Conservation (phyloP, 2,113 vertebrate species). For the Rhodinocichla rosea region DNA sequence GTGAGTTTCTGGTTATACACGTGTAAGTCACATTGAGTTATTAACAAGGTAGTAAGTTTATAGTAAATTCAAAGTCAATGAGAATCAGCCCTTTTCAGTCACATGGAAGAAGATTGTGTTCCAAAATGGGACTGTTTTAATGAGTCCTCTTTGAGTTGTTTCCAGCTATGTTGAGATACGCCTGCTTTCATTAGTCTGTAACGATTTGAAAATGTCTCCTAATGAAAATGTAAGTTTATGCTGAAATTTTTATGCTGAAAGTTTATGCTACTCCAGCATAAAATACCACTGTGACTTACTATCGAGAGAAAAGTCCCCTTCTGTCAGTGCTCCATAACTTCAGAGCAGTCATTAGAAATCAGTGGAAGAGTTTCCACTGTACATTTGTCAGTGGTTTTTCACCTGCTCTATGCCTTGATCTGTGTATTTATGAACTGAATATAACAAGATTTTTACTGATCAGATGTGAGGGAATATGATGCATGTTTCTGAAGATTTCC, state of each 20-base stretch:
- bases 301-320: neutral
- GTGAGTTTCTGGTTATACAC: neutral
- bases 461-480: neutral
- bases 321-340: neutral
- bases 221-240: neutral
- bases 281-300: neutral
- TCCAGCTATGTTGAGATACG: neutral
- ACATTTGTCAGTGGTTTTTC: neutral
- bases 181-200: neutral
- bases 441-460: neutral
- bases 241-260: no score
- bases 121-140: neutral
- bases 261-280: neutral
- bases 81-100: neutral
- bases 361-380: neutral
- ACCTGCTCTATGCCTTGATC: neutral
- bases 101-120: neutral
- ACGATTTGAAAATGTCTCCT: neutral
- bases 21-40: neutral
- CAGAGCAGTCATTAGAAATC: neutral
- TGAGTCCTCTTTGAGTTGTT: neutral
- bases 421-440: neutral
- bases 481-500: neutral
- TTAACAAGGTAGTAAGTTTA: neutral
- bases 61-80: neutral